Evolutionary conservation across 2,797 vertebrate species (phyloP).

Genomic region (Lutjanus campechanus): DNA sequence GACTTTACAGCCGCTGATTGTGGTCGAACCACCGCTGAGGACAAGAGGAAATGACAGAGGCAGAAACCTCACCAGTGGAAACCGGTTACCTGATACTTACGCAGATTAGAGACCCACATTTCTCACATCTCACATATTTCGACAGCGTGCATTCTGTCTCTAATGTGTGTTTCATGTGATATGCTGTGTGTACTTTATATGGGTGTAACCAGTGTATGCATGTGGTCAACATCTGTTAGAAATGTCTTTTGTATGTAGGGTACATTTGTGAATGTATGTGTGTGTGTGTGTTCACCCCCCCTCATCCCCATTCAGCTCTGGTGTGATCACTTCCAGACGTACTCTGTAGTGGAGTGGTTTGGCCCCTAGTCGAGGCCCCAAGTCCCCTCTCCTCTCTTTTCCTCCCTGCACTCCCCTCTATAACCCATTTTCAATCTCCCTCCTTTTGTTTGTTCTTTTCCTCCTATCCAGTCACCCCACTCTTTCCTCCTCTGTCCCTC

Average conservation of each 20-base stretch:
- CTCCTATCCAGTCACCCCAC: slow-evolving; percentile 2
- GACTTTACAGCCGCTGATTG: slow-evolving; percentile 45
- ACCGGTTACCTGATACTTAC: slow-evolving; percentile 20
- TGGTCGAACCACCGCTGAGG: neutral
- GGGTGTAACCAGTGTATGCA: slow-evolving; percentile 22
- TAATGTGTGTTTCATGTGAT: neutral
- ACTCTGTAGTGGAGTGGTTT: slow-evolving; percentile 52
- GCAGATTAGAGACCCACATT: slow-evolving; percentile 36
- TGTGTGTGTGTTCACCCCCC: slow-evolving; percentile 21
- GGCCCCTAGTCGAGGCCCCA: slow-evolving; percentile 56
- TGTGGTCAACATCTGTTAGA: slow-evolving; percentile 70
- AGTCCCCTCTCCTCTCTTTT: slow-evolving; percentile 44
- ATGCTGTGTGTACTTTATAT: slow-evolving; percentile 1
- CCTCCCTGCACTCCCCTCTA: slow-evolving; percentile 14
- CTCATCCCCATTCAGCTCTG: slow-evolving; percentile 45
- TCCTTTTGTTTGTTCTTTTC: slow-evolving; percentile 42
- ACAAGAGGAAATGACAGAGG: slow-evolving; percentile 34
- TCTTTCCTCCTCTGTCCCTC: slow-evolving; percentile 18
- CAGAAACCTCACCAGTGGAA: slow-evolving; percentile 46
- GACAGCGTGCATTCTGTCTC: slow-evolving; percentile 4
- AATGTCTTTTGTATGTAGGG: slow-evolving; percentile 44
- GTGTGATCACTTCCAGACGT: slow-evolving; percentile 79
- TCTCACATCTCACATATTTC: slow-evolving; percentile 30
- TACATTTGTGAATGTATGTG: slow-evolving; percentile 34
- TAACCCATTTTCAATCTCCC: slow-evolving; percentile 40